Evolutionary conservation across 2,888 invertebrate genomes (phyloP).

Genomic region (Lydus trimaculatus): DNA sequence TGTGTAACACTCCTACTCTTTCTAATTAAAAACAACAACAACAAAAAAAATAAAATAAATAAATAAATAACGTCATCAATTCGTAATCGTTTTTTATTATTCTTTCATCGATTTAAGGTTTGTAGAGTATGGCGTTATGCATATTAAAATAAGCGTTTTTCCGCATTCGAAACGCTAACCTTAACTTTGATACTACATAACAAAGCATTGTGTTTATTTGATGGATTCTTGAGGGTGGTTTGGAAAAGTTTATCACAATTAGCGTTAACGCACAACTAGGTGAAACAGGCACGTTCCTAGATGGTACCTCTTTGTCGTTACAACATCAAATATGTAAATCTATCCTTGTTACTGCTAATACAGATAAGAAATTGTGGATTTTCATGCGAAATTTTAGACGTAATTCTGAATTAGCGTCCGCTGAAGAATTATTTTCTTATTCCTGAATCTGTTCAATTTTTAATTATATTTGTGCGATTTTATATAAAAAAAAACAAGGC

Average conservation of each 20-base stretch:
- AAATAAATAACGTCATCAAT: not conserved
- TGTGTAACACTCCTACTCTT: not conserved
- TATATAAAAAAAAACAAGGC: not conserved
- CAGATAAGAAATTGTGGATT: too few species aligned
- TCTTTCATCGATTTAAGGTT: not conserved
- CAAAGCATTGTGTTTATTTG: not conserved
- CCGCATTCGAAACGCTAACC: not conserved
- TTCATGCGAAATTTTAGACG: too few species aligned
- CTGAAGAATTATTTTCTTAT: too few species aligned
- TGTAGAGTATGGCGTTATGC: not conserved
- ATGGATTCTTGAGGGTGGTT: too few species aligned
- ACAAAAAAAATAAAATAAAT: not conserved
- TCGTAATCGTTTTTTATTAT: conserved; percentile 9
- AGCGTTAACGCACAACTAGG: too few species aligned
- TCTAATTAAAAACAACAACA: not conserved
- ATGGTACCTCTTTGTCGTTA: too few species aligned
- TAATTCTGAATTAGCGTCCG: too few species aligned
- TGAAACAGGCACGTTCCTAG: too few species aligned
- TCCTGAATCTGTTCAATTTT: not conserved
- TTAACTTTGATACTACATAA: not conserved
- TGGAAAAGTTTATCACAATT: too few species aligned
- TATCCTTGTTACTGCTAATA: too few species aligned
- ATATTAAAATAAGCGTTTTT: not conserved
- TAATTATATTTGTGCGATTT: not conserved
- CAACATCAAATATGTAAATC: too few species aligned